Percentiles rank a stretch among this genome's conserved stretches.
These are phyloP conservation scores for Rhizoglyphus robini DNA, from an alignment of 1,140 invertebrate genomes.

Conservation along the genomic window DNA sequence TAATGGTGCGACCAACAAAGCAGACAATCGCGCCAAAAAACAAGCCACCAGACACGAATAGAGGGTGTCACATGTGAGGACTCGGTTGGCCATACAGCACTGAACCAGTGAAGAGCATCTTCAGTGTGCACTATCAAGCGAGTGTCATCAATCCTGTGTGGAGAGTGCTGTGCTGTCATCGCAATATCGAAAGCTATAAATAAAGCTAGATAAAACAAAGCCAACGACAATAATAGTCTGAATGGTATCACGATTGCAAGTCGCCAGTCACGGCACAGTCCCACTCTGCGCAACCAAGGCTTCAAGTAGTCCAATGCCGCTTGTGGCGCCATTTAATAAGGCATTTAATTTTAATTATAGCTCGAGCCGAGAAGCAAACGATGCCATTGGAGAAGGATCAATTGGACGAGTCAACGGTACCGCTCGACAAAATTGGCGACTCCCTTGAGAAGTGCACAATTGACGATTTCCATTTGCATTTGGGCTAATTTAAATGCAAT, in stretches of 20 bases:
- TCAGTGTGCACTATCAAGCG: neutral
- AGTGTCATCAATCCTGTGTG: neutral
- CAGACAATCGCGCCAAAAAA: too few relatives aligned
- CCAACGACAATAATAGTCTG: neutral
- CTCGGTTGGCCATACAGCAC: neutral
- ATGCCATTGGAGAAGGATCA: too few relatives aligned
- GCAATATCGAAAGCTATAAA: conserved; percentile 12
- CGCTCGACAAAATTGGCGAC: too few relatives aligned
- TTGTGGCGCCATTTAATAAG: neutral
- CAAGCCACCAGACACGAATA: neutral
- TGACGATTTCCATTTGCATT: neutral
- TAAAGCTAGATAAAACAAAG: conserved; percentile 6
- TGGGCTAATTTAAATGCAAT: neutral
- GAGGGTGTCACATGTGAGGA: neutral
- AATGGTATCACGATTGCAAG: neutral
- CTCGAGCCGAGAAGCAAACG: neutral
- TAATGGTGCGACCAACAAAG: too few relatives aligned
- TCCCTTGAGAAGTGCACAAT: neutral
- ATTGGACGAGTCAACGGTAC: too few relatives aligned
- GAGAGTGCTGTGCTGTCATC: conserved; percentile 3
- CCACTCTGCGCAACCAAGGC: neutral
- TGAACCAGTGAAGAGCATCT: neutral
- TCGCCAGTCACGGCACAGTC: neutral
- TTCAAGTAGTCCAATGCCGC: neutral
- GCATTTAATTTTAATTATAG: conserved; percentile 12